Evolutionary conservation across 2,797 vertebrate genomes (phyloP).

Genomic region (Cossypha heuglini): DNA sequence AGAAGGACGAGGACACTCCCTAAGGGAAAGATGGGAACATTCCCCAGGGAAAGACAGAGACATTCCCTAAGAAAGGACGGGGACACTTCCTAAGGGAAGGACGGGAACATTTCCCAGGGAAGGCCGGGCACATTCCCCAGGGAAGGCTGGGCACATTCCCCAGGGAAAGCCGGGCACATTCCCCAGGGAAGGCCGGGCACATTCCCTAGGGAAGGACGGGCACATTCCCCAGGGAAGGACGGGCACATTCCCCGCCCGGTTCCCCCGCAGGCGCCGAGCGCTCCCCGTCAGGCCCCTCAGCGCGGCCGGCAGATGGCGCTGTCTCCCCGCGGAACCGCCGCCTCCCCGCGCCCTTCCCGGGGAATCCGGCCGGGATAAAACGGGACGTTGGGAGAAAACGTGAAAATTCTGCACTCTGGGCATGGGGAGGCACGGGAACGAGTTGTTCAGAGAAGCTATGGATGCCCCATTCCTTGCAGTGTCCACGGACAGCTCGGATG

Average conservation of each 20-base stretch:
- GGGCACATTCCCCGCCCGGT: no score
- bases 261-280: neutral
- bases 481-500: neutral
- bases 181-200: no score
- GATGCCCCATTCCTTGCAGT: no score
- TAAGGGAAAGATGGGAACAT: no score
- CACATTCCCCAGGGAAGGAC: no score
- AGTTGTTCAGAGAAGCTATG: rapidly evolving
- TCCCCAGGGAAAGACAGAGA: no score
- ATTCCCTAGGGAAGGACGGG: no score
- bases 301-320: neutral
- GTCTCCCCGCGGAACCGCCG: neutral
- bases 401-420: rapidly evolving
- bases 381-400: rapidly evolving
- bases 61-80: no score
- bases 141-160: no score
- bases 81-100: no score
- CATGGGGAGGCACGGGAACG: rapidly evolving
- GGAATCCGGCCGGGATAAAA: rapidly evolving
- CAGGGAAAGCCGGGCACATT: neutral
- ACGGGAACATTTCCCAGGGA: neutral
- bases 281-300: neutral
- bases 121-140: no score
- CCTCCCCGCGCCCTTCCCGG: rapidly evolving
- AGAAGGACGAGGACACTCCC: no score